Evolutionary conservation across 2,113 vertebrate genomes (phyloP).

Genomic region (Pangasianodon gigas): DNA sequence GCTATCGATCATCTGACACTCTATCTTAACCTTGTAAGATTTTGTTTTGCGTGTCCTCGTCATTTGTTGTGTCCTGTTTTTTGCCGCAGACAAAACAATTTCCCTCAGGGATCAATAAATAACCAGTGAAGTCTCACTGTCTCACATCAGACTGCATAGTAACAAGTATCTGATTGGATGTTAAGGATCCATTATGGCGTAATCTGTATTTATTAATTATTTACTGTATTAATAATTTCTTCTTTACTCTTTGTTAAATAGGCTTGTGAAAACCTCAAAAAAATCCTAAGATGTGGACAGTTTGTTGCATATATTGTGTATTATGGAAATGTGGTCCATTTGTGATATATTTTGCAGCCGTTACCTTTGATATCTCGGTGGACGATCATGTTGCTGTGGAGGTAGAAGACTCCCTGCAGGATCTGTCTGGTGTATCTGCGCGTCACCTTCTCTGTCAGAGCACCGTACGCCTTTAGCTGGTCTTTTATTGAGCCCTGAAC

Average conservation of each 20-base stretch:
- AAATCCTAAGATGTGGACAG: background rate
- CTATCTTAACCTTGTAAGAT: background rate
- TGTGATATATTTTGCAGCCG: constrained; percentile 20
- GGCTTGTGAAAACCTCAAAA: background rate
- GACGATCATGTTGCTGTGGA: constrained; percentile 94
- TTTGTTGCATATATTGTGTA: background rate
- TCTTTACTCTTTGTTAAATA: too few species aligned
- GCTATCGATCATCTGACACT: background rate
- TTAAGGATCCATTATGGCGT: background rate
- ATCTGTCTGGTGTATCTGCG: constrained; percentile 87
- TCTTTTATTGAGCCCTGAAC: constrained; percentile 89
- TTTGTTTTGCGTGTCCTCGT: background rate
- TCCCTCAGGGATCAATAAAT: background rate
- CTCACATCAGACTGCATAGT: background rate
- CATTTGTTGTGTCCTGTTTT: background rate
- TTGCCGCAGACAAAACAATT: background rate
- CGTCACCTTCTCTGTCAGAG: constrained; percentile 88
- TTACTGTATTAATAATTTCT: background rate
- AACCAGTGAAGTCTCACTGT: background rate
- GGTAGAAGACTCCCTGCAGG: constrained; percentile 88
- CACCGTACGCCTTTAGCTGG: constrained; percentile 87
- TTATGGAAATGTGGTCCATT: background rate
- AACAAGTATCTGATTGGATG: background rate
- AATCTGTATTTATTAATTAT: background rate
- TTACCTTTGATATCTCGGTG: constrained; percentile 93